A percentile compares a stretch with the other conserved stretches of the same genome.
These are phyloP conservation scores for Poecile atricapillus DNA, from an alignment of 2,113 vertebrate genomes.

Conservation along the genomic window DNA sequence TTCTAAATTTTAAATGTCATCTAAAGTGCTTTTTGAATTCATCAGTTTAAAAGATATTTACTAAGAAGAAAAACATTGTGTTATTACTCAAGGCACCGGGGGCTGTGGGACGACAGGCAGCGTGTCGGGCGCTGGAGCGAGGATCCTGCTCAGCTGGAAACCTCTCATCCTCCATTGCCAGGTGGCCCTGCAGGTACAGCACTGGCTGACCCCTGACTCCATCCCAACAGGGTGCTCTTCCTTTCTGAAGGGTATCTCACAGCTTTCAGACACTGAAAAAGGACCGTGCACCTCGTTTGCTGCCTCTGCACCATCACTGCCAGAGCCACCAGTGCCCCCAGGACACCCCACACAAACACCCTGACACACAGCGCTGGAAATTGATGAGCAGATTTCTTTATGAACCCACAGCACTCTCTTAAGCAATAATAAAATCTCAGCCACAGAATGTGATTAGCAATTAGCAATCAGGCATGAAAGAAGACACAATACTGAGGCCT, in stretches of 20 bases:
- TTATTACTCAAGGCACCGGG: neutral
- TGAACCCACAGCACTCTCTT: neutral
- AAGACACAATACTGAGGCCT: neutral
- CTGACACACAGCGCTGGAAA: neutral
- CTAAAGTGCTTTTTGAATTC: conserved; percentile 35
- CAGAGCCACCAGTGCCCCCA: neutral
- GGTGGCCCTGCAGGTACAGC: neutral
- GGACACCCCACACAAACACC: neutral
- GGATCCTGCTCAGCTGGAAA: neutral
- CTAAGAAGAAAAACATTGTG: conserved; percentile 7
- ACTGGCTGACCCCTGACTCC: neutral
- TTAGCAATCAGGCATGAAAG: neutral
- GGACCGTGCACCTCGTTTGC: accelerated
- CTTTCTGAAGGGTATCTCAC: neutral
- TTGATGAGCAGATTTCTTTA: neutral
- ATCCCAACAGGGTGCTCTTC: neutral
- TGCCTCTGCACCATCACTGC: neutral
- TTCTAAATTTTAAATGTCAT: conserved; percentile 47
- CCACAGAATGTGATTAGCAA: neutral
- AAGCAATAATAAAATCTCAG: neutral
- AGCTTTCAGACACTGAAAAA: neutral
- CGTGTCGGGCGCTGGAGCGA: accelerated
- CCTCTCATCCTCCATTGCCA: neutral
- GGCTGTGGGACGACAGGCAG: neutral
- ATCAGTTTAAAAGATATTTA: conserved; percentile 44